These are phyloP conservation scores for Xestia sexstrigata DNA, from an alignment of 2,888 invertebrate genomes.

Conservation along the genomic window DNA sequence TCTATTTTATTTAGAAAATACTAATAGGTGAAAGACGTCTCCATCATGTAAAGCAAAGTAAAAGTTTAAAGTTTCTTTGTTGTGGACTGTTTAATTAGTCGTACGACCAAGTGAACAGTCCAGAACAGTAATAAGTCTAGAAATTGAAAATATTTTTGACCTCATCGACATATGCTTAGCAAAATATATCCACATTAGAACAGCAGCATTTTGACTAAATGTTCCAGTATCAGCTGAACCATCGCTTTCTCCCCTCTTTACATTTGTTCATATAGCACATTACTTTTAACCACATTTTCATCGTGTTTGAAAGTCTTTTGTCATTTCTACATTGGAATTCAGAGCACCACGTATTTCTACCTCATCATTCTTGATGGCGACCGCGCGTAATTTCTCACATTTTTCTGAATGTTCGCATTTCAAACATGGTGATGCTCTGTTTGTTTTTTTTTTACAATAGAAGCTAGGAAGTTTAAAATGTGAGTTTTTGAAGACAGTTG, in stretches of 20 bases:
- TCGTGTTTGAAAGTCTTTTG: conserved; percentile 50
- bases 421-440: conserved; percentile 38
- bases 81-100: too few species aligned
- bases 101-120: too few species aligned
- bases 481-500: neutral
- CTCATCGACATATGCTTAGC: neutral
- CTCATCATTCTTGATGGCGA: conserved; percentile 55
- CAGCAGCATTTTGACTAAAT: neutral
- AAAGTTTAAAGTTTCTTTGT: too few species aligned
- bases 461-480: neutral
- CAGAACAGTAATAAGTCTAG: neutral
- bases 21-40: neutral
- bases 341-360: conserved; percentile 44
- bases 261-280: neutral
- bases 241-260: neutral
- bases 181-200: neutral
- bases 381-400: conserved; percentile 56
- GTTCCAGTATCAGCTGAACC: neutral
- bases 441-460: conserved; percentile 13
- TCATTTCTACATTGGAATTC: conserved; percentile 55
- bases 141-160: neutral
- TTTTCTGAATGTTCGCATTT: conserved; percentile 58
- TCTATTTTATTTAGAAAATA: conserved; percentile 4
- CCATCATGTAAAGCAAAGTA: neutral
- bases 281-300: conserved; percentile 7